Conservation (phyloP, 1,140 invertebrate species). For the Drosophila sulfurigaster region DNA sequence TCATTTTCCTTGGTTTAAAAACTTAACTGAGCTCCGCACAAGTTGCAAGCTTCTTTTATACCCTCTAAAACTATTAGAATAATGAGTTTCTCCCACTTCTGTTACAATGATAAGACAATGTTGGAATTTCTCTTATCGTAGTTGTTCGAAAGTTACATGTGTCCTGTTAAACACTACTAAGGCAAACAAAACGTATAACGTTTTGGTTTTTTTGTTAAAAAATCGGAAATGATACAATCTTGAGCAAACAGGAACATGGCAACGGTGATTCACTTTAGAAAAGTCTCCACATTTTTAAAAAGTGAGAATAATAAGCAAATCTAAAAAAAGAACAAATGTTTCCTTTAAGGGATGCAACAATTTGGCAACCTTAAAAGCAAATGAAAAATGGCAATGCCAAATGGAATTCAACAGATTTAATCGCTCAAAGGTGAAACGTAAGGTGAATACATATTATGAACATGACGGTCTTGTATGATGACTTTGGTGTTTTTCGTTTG, state of each 20-base stretch:
- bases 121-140: constrained; percentile 12
- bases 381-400: neutral
- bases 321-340: neutral
- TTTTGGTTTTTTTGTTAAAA: neutral
- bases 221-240: constrained; percentile 2
- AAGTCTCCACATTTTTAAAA: neutral
- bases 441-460: constrained; percentile 2
- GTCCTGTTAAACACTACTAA: constrained; percentile 7
- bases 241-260: neutral
- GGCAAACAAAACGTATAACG: no score
- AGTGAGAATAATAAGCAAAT: neutral
- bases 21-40: neutral
- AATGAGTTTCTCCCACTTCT: constrained; percentile 12
- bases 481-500: constrained; percentile 16
- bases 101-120: constrained; percentile 36
- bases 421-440: constrained; percentile 17
- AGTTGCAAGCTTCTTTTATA: constrained; percentile 46
- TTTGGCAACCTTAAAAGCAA: neutral
- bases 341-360: neutral
- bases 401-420: constrained; percentile 27
- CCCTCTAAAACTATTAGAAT: constrained; percentile 21
- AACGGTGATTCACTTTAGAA: neutral
- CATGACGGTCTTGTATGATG: constrained; percentile 18
- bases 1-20: constrained; percentile 41
- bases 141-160: constrained; percentile 22